A percentile compares a stretch with the other conserved stretches of the same genome.
Evolutionary conservation across 2,113 vertebrate genomes (phyloP).

Genomic region (Periophthalmodon schlosseri): DNA sequence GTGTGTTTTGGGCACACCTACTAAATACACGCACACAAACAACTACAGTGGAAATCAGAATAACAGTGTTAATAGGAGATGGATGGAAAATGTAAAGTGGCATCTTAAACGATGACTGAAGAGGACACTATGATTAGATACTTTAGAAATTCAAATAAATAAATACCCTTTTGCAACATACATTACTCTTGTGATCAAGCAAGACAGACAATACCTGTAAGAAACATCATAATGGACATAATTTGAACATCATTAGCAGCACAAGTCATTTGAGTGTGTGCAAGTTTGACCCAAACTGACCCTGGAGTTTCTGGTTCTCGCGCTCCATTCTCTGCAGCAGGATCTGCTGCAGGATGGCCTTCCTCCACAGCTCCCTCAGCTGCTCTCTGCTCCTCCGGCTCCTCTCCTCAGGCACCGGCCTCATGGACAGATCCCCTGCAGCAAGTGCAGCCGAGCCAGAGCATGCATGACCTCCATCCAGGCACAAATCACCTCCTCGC

Average conservation of each 20-base stretch:
- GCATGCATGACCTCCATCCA: conserved; percentile 73
- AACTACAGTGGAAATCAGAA: conserved; percentile 5
- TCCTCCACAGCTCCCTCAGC: conserved; percentile 92
- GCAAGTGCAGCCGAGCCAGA: conserved; percentile 67
- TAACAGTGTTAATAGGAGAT: neutral
- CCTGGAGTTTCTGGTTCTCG: conserved; percentile 96
- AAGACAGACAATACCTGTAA: neutral
- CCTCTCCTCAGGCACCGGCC: conserved; percentile 80
- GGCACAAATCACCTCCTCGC: conserved; percentile 77
- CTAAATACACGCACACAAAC: neutral
- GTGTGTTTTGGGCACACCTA: conserved; percentile 25
- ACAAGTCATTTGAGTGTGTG: neutral
- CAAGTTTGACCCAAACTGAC: conserved; percentile 61
- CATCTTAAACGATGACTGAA: conserved; percentile 7
- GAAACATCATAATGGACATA: too few relatives aligned
- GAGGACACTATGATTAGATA: neutral
- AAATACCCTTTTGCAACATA: too few relatives aligned
- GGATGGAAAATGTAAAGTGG: neutral
- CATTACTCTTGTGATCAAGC: neutral
- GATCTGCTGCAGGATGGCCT: conserved; percentile 95
- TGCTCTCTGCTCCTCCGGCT: conserved; percentile 80
- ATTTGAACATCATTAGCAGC: too few relatives aligned
- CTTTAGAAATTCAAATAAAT: neutral
- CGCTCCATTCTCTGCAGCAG: conserved; percentile 95
- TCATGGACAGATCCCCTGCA: conserved; percentile 77